Conservation (phyloP, 2,797 vertebrate species). For the Glossophaga mutica region DNA sequence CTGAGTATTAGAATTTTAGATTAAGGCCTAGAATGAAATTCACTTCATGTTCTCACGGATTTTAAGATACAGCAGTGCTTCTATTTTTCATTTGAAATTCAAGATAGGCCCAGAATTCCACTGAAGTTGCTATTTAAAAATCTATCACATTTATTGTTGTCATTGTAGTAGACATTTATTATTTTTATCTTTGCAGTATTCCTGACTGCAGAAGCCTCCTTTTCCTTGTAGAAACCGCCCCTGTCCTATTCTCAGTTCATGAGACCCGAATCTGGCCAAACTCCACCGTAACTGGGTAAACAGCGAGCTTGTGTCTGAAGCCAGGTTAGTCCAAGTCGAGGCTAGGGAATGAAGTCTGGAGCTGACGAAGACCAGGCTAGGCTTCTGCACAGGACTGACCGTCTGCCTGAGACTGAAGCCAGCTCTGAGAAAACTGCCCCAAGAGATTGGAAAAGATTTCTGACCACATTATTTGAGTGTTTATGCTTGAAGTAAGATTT, state of each 20-base stretch:
- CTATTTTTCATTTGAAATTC: neutral
- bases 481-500: neutral
- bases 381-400: neutral
- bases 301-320: neutral
- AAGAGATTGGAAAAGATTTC: neutral
- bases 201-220: neutral
- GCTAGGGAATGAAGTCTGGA: neutral
- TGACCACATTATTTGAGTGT: neutral
- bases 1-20: slow-evolving; percentile 53
- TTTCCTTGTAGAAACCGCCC: neutral
- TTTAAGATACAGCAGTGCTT: neutral
- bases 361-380: neutral
- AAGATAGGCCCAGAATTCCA: neutral
- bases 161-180: neutral
- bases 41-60: slow-evolving; percentile 3
- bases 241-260: neutral
- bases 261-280: neutral
- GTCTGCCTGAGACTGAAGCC: neutral
- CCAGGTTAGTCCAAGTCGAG: neutral
- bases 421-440: neutral
- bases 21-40: slow-evolving; percentile 40
- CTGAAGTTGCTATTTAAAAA: neutral
- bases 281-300: neutral
- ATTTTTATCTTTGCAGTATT: neutral
- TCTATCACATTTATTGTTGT: neutral